These are phyloP conservation scores for Trogon melanurus DNA, from an alignment of 2,113 vertebrate genomes.

Conservation along the genomic window DNA sequence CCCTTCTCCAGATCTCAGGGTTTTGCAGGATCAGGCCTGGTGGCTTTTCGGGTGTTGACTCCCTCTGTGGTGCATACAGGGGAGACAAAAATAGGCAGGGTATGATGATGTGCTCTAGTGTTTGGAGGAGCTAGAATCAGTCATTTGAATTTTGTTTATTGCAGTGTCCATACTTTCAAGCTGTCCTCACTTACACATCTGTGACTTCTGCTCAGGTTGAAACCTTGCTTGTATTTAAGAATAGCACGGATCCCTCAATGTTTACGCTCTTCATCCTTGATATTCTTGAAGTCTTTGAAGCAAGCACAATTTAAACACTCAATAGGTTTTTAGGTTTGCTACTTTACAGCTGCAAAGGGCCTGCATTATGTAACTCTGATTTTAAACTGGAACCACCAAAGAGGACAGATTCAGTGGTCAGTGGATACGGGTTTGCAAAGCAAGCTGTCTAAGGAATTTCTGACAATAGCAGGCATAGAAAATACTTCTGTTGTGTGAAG, in stretches of 20 bases:
- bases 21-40: background rate
- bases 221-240: background rate
- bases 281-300: background rate
- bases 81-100: background rate
- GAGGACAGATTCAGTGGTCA: background rate
- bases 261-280: background rate
- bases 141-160: background rate
- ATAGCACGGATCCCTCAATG: background rate
- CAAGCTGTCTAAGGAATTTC: slow-evolving; percentile 17
- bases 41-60: background rate
- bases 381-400: background rate
- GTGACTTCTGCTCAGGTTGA: background rate
- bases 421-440: background rate
- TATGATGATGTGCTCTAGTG: background rate
- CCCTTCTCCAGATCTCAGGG: background rate
- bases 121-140: background rate
- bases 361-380: background rate
- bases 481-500: slow-evolving; percentile 30
- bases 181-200: background rate
- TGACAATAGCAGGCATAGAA: slow-evolving; percentile 37
- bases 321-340: background rate
- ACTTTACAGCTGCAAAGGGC: background rate
- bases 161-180: background rate
- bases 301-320: background rate
- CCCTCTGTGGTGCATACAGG: background rate